Base-by-base conservation (phyloP, 2,888 invertebrate genomes). In the Ophonus ardosiacus region DNA sequence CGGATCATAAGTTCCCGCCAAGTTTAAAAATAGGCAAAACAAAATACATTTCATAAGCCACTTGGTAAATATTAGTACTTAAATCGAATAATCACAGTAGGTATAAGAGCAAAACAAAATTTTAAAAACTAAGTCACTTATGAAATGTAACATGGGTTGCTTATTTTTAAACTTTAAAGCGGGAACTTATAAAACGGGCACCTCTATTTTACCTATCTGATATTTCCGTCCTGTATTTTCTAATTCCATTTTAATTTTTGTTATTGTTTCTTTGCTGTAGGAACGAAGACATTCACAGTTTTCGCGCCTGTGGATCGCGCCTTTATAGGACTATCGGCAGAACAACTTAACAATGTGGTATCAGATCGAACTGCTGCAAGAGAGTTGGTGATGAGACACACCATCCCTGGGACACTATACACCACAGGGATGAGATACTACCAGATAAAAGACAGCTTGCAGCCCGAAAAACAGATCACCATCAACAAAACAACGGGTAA, bases 371-470 rank as follows among this genome's bases (percentile, higher is more conserved):
- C 93, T 10, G 93, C 93, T 0, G 96, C 97, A 7, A 94, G 94
- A 86, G 94, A 95, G 81, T 93, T 97, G 71, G 95, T 96, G 65
- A 94, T 96, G 89, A 93, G 95, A 80, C 97, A 97, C 90, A 92
- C 97, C 84, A 93, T 95, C 85, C 94, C 96, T 3, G 96, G 96
- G 68, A 96, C 96, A 0, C 92, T 97, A 2, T 97, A 96, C 92
- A 96, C 96, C 78, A 96, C 96, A 3, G 97, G 97, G 81, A 97
- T 97, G 96, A 93, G 96, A 88, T 97, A 96, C 92, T 97, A 96
- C 91, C 96, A 97, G 92, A 95, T 97, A 59, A 94, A 95, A 90
- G 96, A 96, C 89, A 96, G 96, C 80, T 93, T 97, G 90, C 94
- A 94, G 87, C 94, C 95, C 65, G 95, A 95, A 59, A 95, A 95